Evolutionary conservation across 1,140 invertebrate species (phyloP), one percentile per base, ranked within the genome.

Genomic region (Drosophila nannoptera): DNA sequence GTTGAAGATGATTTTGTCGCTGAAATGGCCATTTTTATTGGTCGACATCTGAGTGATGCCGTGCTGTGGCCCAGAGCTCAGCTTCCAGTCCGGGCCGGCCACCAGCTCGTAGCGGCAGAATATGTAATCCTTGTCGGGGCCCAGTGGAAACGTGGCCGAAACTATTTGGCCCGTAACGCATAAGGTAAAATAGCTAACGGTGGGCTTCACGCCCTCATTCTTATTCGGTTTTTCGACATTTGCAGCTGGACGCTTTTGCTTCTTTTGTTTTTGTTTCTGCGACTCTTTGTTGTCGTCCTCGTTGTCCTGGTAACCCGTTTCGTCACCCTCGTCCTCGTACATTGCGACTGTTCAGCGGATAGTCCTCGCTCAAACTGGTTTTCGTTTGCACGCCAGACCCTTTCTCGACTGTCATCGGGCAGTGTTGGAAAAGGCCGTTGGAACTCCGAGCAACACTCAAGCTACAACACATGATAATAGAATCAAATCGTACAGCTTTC

Each of bases 91-190:
- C 0, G 75, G 58, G 2, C 90, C 90, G 9, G 87, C 72, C 0
- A 90, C 55, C 29, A 89, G 45, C 64, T 90, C 88, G 54, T 89
- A 90, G 16, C 89, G 87, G 43, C 88, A 82, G 54, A 90, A 89
- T 46, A 90, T 55, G 42, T 77, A 88, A 8, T 75, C 65, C 11
- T 74, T 75, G 60, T 89, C 81, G 6, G 88, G 80, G 7, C 88
- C 89, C 33, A 89, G 33, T 0, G 89, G 88, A 72, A 89, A 90
- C 48, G 64, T 78, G 49, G 82, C 82, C 6, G 78, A 88, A n/a
- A 88, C 78, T 29, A 89, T 82, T 66, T 89, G 88, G 4, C 88
- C 88, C 40, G 86, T 74, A 5, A 88, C 55, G 56, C 75, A 75
- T 2, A 89, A 8, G 43, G 74, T 84, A 29, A 89, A 88, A 50